These are phyloP conservation scores for Synanceia verrucosa DNA, from an alignment of 2,797 vertebrate species.

Conservation along the genomic window DNA sequence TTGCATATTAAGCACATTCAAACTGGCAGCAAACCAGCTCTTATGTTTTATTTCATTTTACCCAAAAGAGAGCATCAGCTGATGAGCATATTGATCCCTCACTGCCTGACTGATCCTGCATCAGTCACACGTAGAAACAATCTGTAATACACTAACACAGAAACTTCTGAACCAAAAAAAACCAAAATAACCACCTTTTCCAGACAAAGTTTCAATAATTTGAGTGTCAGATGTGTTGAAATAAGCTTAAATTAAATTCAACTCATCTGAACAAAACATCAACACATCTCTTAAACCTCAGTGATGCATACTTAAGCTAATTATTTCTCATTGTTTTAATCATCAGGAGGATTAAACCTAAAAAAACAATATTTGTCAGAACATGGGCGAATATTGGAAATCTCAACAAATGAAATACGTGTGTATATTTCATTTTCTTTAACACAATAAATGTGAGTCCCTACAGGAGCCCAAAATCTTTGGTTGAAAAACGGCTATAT, in stretches of 20 bases:
- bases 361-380: not conserved
- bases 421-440: not conserved
- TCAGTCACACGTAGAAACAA: not conserved
- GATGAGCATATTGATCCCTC: not conserved
- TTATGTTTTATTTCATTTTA: not conserved
- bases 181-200: not conserved
- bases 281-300: too few relatives aligned
- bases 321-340: not conserved
- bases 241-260: not conserved
- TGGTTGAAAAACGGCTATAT: not conserved
- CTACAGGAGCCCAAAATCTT: not conserved
- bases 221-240: not conserved
- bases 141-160: constrained; percentile 4
- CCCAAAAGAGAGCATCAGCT: not conserved
- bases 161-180: not conserved
- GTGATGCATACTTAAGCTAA: rapidly evolving
- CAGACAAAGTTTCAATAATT: not conserved
- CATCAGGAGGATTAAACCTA: not conserved
- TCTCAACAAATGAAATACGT: not conserved
- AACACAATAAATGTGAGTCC: not conserved
- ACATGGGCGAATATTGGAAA: not conserved
- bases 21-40: not conserved
- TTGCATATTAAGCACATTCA: constrained; percentile 37
- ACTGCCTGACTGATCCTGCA: constrained; percentile 9
- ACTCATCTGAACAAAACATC: not conserved